Percentiles rank a stretch among this genome's conserved stretches.
phyloP scores from a whole-genome alignment of 2,113 vertebrate species.

The Corynorhinus townsendii region DNA sequence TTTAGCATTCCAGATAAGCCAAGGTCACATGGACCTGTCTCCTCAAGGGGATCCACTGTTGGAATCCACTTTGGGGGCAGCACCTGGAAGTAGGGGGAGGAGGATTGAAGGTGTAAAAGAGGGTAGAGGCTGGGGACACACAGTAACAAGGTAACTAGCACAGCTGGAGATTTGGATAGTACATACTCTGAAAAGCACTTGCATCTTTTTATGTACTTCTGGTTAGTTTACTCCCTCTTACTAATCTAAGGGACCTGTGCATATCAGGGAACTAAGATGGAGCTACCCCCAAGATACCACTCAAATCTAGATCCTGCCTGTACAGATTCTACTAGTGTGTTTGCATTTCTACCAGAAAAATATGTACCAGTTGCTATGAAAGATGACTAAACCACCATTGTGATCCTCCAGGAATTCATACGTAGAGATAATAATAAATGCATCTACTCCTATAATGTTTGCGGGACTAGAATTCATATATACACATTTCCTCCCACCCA shows the following conservation, averaged over 20 bases:
- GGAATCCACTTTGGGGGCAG: background rate
- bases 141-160: background rate
- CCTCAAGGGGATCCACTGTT: background rate
- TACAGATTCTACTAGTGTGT: background rate
- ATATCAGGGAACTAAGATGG: background rate
- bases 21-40: background rate
- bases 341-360: background rate
- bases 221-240: background rate
- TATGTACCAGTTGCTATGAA: background rate
- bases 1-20: background rate
- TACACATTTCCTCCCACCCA: background rate
- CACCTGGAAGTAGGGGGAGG: background rate
- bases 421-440: background rate
- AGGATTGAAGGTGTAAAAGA: background rate
- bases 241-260: background rate
- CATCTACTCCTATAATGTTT: background rate
- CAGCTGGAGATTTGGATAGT: background rate
- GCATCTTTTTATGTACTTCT: background rate
- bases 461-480: background rate
- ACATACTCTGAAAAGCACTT: background rate
- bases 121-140: background rate
- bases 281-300: background rate
- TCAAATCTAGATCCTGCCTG: background rate
- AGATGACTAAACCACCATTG: background rate
- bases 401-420: background rate